Percentiles rank a stretch among this genome's conserved stretches.
These are phyloP conservation scores for Cepaea nemoralis DNA, from an alignment of 1,140 invertebrate genomes.

Conservation along the genomic window DNA sequence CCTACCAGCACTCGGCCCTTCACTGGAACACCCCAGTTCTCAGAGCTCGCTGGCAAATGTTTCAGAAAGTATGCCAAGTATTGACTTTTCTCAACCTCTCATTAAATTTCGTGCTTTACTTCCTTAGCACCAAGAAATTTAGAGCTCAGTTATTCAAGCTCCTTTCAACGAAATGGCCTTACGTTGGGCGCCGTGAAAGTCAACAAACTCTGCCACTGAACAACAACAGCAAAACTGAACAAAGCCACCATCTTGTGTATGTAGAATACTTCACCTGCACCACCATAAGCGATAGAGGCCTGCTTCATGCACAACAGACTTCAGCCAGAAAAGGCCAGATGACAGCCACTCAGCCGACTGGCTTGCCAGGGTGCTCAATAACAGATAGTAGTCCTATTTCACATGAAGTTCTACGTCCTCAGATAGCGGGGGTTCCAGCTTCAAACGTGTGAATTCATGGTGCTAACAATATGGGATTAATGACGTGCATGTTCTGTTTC, in stretches of 20 bases:
- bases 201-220: neutral
- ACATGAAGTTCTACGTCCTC: too few relatives aligned
- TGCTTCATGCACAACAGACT: too few relatives aligned
- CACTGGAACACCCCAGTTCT: neutral
- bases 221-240: conserved; percentile 1
- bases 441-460: too few relatives aligned
- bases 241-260: neutral
- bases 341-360: too few relatives aligned
- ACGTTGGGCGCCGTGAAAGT: neutral
- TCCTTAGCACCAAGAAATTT: conserved; percentile 44
- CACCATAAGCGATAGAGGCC: neutral
- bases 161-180: neutral
- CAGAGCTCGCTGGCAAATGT: conserved; percentile 21
- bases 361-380: too few relatives aligned
- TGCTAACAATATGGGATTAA: too few relatives aligned
- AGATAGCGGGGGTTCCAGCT: too few relatives aligned
- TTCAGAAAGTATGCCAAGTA: conserved; percentile 19
- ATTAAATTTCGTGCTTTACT: conserved; percentile 50
- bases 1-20: neutral
- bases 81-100: conserved; percentile 42
- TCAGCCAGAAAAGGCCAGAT: too few relatives aligned
- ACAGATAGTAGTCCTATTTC: too few relatives aligned
- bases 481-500: too few relatives aligned
- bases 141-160: conserved; percentile 26
- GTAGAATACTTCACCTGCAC: neutral